Evolutionary conservation across 2,797 vertebrate genomes (phyloP).

Genomic region (Macroramphosus scolopax): DNA sequence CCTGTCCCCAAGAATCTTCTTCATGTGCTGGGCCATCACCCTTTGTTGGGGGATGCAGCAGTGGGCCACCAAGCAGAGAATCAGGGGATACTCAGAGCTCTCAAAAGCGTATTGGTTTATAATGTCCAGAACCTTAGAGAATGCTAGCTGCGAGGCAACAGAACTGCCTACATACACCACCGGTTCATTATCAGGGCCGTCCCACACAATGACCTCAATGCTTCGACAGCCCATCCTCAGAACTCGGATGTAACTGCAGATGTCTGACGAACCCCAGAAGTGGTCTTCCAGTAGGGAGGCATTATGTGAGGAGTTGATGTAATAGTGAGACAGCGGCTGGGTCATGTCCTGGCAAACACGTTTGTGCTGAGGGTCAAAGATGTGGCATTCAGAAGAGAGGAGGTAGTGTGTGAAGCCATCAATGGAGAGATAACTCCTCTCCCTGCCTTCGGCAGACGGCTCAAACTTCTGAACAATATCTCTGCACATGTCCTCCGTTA

Average conservation of each 20-base stretch:
- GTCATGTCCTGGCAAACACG: conserved; percentile 92
- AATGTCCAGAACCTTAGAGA: conserved; percentile 85
- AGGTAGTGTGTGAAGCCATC: conserved; percentile 94
- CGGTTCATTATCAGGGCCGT: conserved; percentile 88
- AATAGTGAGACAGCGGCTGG: conserved; percentile 91
- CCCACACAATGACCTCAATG: conserved; percentile 89
- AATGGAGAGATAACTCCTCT: conserved; percentile 85
- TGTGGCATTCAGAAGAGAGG: conserved; percentile 90
- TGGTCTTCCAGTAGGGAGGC: conserved; percentile 89
- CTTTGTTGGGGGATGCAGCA: conserved; percentile 87
- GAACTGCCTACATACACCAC: conserved; percentile 87
- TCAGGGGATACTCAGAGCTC: conserved; percentile 87
- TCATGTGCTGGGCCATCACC: conserved; percentile 86
- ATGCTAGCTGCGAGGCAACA: conserved; percentile 82
- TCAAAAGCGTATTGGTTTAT: conserved; percentile 90
- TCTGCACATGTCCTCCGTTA: conserved; percentile 86
- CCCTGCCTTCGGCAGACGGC: conserved; percentile 86
- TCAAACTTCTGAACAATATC: conserved; percentile 88
- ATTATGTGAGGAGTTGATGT: conserved; percentile 91
- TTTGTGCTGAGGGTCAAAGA: conserved; percentile 92
- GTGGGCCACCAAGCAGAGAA: conserved; percentile 88
- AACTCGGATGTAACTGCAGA: conserved; percentile 85
- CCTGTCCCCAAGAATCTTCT: conserved; percentile 89
- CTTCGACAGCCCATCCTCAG: conserved; percentile 90
- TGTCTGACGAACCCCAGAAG: conserved; percentile 89